Conservation (phyloP, 2,113 vertebrate genomes). For the Dipodomys spectabilis region DNA sequence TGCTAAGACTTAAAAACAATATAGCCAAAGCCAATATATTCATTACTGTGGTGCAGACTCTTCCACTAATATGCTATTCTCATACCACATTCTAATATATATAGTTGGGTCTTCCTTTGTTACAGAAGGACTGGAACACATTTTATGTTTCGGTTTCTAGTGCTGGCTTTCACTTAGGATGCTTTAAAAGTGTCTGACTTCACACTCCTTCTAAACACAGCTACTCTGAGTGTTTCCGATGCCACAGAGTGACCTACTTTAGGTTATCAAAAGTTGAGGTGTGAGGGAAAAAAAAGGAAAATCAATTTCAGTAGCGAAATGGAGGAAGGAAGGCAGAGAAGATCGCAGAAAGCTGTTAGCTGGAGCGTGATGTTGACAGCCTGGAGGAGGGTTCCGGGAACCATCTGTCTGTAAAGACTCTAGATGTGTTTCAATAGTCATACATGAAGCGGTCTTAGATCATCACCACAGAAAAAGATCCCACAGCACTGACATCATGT, state of each 20-base stretch:
- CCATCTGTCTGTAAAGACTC: conserved; percentile 65
- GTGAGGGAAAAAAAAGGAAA: conserved; percentile 62
- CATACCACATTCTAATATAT: neutral
- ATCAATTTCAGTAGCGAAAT: conserved; percentile 55
- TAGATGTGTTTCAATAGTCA: conserved; percentile 37
- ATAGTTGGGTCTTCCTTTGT: neutral
- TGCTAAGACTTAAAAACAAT: neutral
- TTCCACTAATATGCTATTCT: too few relatives aligned
- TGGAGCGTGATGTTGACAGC: conserved; percentile 16
- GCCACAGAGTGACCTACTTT: conserved; percentile 76
- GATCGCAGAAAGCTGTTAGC: conserved; percentile 53
- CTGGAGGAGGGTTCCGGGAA: conserved; percentile 46
- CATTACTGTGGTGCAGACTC: too few relatives aligned
- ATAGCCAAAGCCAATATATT: too few relatives aligned
- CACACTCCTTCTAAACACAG: conserved; percentile 61
- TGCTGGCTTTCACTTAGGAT: conserved; percentile 46
- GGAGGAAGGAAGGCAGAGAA: conserved; percentile 43
- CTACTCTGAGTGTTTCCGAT: conserved; percentile 57
- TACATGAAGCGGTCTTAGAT: neutral
- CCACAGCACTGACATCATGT: neutral
- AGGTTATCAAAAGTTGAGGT: conserved; percentile 63
- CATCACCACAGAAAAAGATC: neutral
- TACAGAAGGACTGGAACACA: neutral
- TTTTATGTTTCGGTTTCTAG: conserved; percentile 19
- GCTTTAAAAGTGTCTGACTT: conserved; percentile 64